Base-by-base conservation (phyloP, 2,113 vertebrate species). In the Eonycteris spelaea region DNA sequence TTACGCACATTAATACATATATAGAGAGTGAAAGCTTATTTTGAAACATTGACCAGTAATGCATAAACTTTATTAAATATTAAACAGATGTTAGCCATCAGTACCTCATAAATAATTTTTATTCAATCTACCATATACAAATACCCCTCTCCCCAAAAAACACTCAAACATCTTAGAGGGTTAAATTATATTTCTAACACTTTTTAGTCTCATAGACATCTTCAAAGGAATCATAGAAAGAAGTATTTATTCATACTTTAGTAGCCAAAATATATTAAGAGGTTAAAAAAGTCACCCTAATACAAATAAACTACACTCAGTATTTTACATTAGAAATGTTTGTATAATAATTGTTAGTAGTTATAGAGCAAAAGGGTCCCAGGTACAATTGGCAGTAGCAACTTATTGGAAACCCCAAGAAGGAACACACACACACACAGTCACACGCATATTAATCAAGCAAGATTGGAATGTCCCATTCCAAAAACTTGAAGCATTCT, bases 191-290 rank as follows among this genome's bases (percentile, higher is more conserved):
- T 89, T 79, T 90, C 45, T 3, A 90, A 38, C 30, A 86, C 9
- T 28, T 94, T 89, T 80, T n/a, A 53, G 26, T 51, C 16, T 96
- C 80, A 95, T 4, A 90, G n/a, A 88, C 95, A 91, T 65, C 33
- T 59, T 85, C 40, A 94, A 90, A 85, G 33, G 30, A 92, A 74
- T 75, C 45, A 16, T 70, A 85, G 55, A 78, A 94, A 92, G 38
- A 14, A 91, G 51, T 51, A 94, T 91, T 84, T 43, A 33, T 83
- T 16, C 68, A 78, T 40, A 74, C 15, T 18, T 68, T 90, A 48
- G 55, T 48, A 63, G 15, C 4, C 24, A 86, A 95, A 91, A 79
- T 45, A 78, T 21, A 86, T 45, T 80, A 43, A 61, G 67, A 90
- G 14, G 3, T 89, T 61, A 24, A 28, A 84, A 73, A 78, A 78